Evolutionary conservation across 1,140 invertebrate genomes (phyloP).

Genomic region (Thaumetopoea pityocampa): DNA sequence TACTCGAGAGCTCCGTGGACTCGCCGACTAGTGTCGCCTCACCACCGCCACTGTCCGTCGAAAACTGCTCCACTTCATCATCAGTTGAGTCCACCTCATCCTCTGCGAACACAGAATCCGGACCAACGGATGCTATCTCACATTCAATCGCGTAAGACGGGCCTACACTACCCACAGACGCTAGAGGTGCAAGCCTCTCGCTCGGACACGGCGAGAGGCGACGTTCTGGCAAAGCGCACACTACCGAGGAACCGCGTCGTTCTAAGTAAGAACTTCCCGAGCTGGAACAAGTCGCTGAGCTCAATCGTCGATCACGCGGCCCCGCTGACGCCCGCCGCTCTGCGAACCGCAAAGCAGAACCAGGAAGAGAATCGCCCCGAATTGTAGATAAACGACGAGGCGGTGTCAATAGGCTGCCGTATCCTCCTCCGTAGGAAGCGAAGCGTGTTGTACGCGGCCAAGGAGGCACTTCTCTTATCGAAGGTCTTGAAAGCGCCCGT

Average conservation of each 20-base stretch:
- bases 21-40: conserved; percentile 37
- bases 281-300: conserved; percentile 88
- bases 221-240: conserved; percentile 80
- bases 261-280: conserved; percentile 88
- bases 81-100: conserved; percentile 85
- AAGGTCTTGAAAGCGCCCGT: conserved; percentile 64
- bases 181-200: conserved; percentile 83
- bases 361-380: conserved; percentile 75
- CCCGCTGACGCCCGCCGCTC: conserved; percentile 72
- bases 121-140: conserved; percentile 81
- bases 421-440: conserved; percentile 82
- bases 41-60: conserved; percentile 84
- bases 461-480: conserved; percentile 66
- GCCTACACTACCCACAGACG: conserved; percentile 86
- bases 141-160: conserved; percentile 81
- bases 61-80: conserved; percentile 87
- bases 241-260: conserved; percentile 84
- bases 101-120: conserved; percentile 85
- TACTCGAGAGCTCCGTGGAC: conserved; percentile 51
- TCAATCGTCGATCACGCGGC: conserved; percentile 80
- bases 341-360: conserved; percentile 73
- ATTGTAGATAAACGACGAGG: conserved; percentile 76
- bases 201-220: conserved; percentile 87
- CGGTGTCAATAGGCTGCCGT: conserved; percentile 81
- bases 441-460: conserved; percentile 78